A percentile compares a stretch with the other conserved stretches of the same genome.
phyloP scores from a whole-genome alignment of 53 echinoderm and acorn worm genomes.

The Mesocentrotus franciscanus region DNA sequence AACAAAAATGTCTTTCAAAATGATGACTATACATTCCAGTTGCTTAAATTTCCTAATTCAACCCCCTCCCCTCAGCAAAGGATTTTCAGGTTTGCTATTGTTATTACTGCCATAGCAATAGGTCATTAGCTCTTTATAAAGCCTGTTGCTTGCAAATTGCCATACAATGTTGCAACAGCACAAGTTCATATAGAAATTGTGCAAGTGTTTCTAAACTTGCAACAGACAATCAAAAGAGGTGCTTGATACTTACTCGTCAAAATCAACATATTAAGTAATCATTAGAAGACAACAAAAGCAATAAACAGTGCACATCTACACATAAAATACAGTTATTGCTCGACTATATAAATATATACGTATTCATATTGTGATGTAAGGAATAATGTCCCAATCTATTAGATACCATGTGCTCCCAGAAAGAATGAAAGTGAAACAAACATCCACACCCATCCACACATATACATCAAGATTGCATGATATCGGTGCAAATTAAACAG shows the following conservation, averaged over 20 bases:
- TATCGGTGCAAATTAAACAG: not conserved
- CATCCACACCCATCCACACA: constrained; percentile 6
- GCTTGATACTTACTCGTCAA: not conserved
- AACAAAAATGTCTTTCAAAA: no score
- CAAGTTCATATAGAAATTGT: no score
- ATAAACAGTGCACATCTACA: not conserved
- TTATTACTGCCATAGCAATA: no score
- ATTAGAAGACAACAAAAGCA: not conserved
- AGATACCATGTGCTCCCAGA: not conserved
- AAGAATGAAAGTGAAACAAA: constrained; percentile 43
- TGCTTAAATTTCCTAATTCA: no score
- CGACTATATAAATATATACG: not conserved
- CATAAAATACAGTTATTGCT: not conserved
- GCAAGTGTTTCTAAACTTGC: not conserved
- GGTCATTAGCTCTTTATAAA: no score
- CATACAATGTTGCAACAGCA: no score
- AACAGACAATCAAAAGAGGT: not conserved
- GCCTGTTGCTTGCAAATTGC: no score
- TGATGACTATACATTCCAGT: no score
- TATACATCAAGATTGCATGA: not conserved
- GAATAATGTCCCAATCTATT: not conserved
- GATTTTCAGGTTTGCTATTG: no score
- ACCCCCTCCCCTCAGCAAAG: no score
- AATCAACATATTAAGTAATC: not conserved
- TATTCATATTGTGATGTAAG: not conserved